Base-by-base conservation (phyloP, 1,140 invertebrate genomes). In the Lucilia sericata region DNA sequence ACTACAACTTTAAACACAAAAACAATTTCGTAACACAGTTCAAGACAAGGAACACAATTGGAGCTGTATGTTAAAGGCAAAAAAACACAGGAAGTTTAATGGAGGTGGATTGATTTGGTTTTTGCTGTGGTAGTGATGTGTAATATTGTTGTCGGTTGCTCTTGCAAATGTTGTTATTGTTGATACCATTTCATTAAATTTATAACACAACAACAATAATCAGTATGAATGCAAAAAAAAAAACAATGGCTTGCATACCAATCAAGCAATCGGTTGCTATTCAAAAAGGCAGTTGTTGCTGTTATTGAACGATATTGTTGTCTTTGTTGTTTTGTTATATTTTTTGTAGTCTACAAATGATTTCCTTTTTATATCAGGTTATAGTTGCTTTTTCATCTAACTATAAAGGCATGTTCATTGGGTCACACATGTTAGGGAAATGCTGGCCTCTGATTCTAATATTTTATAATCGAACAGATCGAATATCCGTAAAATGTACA, bases 31-130 rank as follows among this genome's bases (percentile, higher is more conserved):
- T 70, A 70, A 70, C 21, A 70, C 65, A 70, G 19, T 19, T 21
- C 65, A 70, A 21, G 65, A 21, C 51, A 55, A 42, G 42, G 42
- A 21, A 84, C 34, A 74, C 49, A 47, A 65, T 70, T 12, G 19
- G 10, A 70, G 74, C 84, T 85, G 85, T 55, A 14, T 55, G 51
- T 17, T 12, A 0, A n/a, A 7, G 17, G 2, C 65, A 65, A 55
- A n/a, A 76, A 76, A 70, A 82, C 87, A 89, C 88, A 90, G 88
- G 88, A 90, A 90, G 88, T 88, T 86, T 88, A 86, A 88, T 87
- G 88, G 87, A 90, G 88, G 88, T 90, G 88, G 88, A 82, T 85
- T 85, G 82, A 83, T 60, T 80, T 80, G 76, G 9, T 51, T 80
- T 49, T 65, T 65, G 60, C 21, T 21, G 65, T 70, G 25, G n/a